These are phyloP conservation scores for Heliothis virescens DNA, from an alignment of 1,140 invertebrate genomes.

Conservation along the genomic window DNA sequence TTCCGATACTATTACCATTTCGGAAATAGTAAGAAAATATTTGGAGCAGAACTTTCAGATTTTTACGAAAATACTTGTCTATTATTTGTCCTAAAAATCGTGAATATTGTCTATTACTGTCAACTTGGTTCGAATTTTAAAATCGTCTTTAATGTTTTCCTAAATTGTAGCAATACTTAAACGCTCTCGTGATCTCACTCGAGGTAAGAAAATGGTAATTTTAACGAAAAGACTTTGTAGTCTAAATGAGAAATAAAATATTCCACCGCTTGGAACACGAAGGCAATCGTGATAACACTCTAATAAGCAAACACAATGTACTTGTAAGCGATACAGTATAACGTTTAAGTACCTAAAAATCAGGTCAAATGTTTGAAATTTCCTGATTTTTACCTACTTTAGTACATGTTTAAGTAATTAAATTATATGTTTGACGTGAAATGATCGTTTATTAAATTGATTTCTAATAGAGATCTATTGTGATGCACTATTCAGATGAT, in stretches of 20 bases:
- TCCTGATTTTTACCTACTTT: neutral
- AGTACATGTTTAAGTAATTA: neutral
- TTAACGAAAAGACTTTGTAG: neutral
- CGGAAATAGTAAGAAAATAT: neutral
- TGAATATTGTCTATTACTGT: too few species aligned
- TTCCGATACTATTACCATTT: neutral
- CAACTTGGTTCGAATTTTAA: too few species aligned
- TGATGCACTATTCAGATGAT: slow-evolving; percentile 33
- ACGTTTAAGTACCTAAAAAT: slow-evolving; percentile 11
- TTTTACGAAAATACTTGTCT: neutral
- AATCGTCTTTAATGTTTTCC: too few species aligned
- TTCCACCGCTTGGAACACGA: slow-evolving; percentile 7
- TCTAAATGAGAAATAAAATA: neutral
- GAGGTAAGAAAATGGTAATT: neutral
- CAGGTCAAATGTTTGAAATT: slow-evolving; percentile 1
- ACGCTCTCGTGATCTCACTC: too few species aligned
- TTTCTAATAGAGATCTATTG: slow-evolving; percentile 4
- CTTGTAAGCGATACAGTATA: slow-evolving; percentile 9
- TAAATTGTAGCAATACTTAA: too few species aligned
- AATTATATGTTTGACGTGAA: neutral
- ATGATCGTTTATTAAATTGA: neutral
- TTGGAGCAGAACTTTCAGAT: too few species aligned
- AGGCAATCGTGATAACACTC: slow-evolving; percentile 29
- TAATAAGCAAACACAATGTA: slow-evolving; percentile 32
- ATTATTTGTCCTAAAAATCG: neutral